Evolutionary conservation across 2,113 vertebrate genomes (phyloP), one percentile per base, ranked within the genome.

Genomic region (Prunella fulvescens): DNA sequence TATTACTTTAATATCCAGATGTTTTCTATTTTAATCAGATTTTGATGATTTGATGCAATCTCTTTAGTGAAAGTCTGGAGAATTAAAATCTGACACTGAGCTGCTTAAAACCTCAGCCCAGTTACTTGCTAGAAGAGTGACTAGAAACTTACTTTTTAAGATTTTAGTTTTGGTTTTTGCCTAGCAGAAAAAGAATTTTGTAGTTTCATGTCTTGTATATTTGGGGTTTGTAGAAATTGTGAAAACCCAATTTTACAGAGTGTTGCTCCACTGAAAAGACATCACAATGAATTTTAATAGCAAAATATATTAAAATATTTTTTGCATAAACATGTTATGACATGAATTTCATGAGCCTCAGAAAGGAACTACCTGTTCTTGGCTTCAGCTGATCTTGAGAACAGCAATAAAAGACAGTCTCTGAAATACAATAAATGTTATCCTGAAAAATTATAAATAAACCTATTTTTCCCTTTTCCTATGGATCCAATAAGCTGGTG

Each of bases 11-110:
- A 33, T 70, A 83, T 81, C 66, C 86, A 93, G 74, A 76, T 83
- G 69, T 88, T 88, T 92, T 84, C 53, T 24, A 31, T 76, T 86
- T 90, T 91, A 95, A 88, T 96, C 81, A 95, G 90, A 83, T 89
- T 94, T 87, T 93, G 39, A 39, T 74, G 20, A 70, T 85, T 85
- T 81, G 35, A 78, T 88, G n/a, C 42, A 81, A 50, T 84, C 72
- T 79, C 67, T 94, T 96, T 76, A 90, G 39, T 60, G n/a, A 73
- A 87, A 61, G 29, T 83, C 71, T 77, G 66, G 50, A 92, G 74
- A 92, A 83, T 88, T 86, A 86, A 92, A 95, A 58, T 86, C 48
- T 78, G 76, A 57, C 86, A 86, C 37, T 89, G 88, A 96, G 23
- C 60, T 91, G 37, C 73, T 92, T 92, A 76, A 84, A 76, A 69